Evolutionary conservation across 2,797 vertebrate species (phyloP), one percentile per base, ranked within the genome.

Genomic region (Cirrhinus molitorella): DNA sequence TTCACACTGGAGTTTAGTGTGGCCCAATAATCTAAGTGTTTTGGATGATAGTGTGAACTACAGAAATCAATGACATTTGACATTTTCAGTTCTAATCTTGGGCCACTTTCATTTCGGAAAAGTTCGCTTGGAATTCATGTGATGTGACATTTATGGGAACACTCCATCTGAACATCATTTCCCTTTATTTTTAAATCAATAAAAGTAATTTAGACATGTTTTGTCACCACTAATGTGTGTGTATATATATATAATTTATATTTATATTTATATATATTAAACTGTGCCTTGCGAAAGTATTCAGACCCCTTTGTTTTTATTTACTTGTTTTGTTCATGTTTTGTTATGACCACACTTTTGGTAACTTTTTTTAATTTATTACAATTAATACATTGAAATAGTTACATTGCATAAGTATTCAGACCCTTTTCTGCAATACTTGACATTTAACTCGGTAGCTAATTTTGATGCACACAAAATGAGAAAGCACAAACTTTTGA

Each of bases 1-100:
- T 40, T 79, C 16, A 55, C 21, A 80, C 31, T 43, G 10, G 14
- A n/a, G 21, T 55, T 17, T 43, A 70, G 71, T 40, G 70, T 82
- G 31, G 83, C 79, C 45, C 71, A 59, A 31, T 66, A 66, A 28
- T 84, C 34, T 63, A 21, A 23, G 47, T 83, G 65, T 85, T 71
- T 59, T 71, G 65, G n/a, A 21, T 71, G 66, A 51, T 51, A 3
- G 78, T 25, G 66, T 71, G 66, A 68, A 59, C n/a, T 45, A 25
- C 16, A 19, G 8, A 74, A 76, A 76, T 76, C 55, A 61, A 76
- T 76, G 55, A 61, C 37, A 43, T 59, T 76, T 76, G 73, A 59
- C 73, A 76, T 76, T 61, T 76, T 59, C 28, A 73, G 6, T n/a
- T 73, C 28, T 53, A 53, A 53, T 53, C 28, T 43, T 34, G 17